Conservation (phyloP, 2,888 invertebrate species). For the Stramonita haemastoma region DNA sequence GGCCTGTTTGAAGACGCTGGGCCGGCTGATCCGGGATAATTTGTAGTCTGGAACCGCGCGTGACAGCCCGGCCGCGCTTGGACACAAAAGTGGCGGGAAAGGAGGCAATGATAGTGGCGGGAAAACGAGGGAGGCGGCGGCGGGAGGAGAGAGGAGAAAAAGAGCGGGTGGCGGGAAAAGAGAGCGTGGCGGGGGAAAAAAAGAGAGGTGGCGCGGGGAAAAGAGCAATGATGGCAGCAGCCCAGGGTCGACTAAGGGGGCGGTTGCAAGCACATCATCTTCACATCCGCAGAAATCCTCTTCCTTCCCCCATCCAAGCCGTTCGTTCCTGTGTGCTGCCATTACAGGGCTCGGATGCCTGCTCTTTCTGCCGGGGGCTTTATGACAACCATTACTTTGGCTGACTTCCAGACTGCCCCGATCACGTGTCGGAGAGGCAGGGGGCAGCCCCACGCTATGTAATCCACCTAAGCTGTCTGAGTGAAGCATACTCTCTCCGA, state of each 20-base stretch:
- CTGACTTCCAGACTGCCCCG: not conserved
- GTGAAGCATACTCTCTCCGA: not conserved
- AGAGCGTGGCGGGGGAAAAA: not conserved
- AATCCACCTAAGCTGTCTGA: not conserved
- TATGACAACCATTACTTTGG: not conserved
- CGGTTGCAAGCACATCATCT: not conserved
- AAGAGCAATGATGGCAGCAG: not conserved
- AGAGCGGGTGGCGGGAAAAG: not conserved
- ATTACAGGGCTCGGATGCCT: not conserved
- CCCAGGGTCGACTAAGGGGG: not conserved
- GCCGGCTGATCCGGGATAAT: not conserved
- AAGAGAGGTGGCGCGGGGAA: not conserved
- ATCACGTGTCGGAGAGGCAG: not conserved
- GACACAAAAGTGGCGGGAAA: slow-evolving; percentile 3
- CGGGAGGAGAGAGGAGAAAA: not conserved
- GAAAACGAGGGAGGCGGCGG: not conserved
- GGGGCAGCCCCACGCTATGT: not conserved
- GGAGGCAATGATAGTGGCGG: not conserved
- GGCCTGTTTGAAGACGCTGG: slow-evolving; percentile 20
- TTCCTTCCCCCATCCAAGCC: not conserved
- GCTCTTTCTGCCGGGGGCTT: not conserved
- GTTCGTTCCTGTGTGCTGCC: not conserved
- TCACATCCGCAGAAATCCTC: not conserved
- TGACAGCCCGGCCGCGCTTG: not conserved
- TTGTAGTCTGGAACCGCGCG: slow-evolving; percentile 17